These are phyloP conservation scores for Thelaira solivaga DNA, from an alignment of 2,888 invertebrate genomes.

Conservation along the genomic window DNA sequence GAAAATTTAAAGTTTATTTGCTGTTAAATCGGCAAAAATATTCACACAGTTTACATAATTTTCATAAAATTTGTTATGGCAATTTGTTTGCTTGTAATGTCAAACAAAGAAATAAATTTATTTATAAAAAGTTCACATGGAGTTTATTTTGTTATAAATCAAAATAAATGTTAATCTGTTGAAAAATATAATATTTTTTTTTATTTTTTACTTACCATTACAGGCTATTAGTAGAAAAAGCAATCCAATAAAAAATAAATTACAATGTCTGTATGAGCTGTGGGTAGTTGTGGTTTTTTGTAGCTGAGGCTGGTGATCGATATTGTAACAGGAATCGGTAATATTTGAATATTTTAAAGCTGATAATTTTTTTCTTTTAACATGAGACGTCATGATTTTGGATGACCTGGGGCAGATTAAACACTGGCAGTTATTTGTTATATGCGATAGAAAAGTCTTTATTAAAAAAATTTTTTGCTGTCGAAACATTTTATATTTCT, in stretches of 20 bases:
- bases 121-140: too few species aligned
- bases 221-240: conserved; percentile 47
- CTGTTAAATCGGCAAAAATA: too few species aligned
- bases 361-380: conserved; percentile 50
- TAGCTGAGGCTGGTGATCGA: conserved; percentile 1
- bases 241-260: conserved; percentile 51
- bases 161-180: too few species aligned
- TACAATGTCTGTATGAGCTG: conserved; percentile 27
- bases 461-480: conserved; percentile 1
- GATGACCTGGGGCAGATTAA: conserved; percentile 31
- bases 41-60: too few species aligned
- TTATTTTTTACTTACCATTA: conserved; percentile 62
- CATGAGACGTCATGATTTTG: conserved; percentile 42
- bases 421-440: conserved; percentile 27
- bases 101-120: too few species aligned
- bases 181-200: too few species aligned
- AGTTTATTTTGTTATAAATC: too few species aligned
- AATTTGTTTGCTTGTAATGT: too few species aligned
- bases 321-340: conserved; percentile 1
- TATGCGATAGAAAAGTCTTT: conserved; percentile 14
- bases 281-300: background rate
- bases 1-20: too few species aligned
- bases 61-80: too few species aligned
- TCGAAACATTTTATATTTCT: conserved; percentile 28
- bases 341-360: background rate